These are phyloP conservation scores for Tachypleus tridentatus DNA, from an alignment of 1,140 invertebrate genomes.

Conservation along the genomic window DNA sequence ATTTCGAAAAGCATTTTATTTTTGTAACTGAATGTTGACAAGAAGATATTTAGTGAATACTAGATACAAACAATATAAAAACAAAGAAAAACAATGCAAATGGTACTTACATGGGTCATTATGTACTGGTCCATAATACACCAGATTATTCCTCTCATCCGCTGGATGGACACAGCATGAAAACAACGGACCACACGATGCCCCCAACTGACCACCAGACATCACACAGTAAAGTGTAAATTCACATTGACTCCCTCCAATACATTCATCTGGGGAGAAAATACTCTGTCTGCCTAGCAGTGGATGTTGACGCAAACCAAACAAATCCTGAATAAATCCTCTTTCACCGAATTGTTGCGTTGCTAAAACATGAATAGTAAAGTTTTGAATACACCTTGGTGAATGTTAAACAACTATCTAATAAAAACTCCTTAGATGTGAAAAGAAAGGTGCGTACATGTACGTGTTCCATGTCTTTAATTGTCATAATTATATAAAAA, in stretches of 20 bases:
- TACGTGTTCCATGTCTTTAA: too few relatives aligned
- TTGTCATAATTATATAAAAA: too few relatives aligned
- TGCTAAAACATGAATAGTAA: too few relatives aligned
- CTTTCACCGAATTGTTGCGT: too few relatives aligned
- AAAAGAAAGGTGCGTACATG: too few relatives aligned
- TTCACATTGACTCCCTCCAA: constrained; percentile 48
- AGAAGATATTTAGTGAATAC: not conserved
- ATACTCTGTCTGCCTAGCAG: too few relatives aligned
- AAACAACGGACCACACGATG: constrained; percentile 48
- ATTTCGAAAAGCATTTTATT: not conserved
- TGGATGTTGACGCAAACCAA: too few relatives aligned
- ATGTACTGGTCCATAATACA: constrained; percentile 51
- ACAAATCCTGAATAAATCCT: too few relatives aligned
- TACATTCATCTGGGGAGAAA: too few relatives aligned
- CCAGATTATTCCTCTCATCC: constrained; percentile 26
- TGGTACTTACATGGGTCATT: constrained; percentile 57
- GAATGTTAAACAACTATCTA: too few relatives aligned
- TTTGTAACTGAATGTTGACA: not conserved
- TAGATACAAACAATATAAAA: constrained; percentile 1
- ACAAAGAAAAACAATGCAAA: constrained; percentile 6
- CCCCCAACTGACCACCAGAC: constrained; percentile 67
- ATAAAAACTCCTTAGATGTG: too few relatives aligned
- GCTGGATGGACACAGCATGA: constrained; percentile 64
- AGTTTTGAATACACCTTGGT: too few relatives aligned
- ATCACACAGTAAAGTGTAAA: constrained; percentile 89